A percentile compares a stretch with the other conserved stretches of the same genome.
Evolutionary conservation across 1,140 invertebrate species (phyloP).

Genomic region (Stegodyphus dumicola): DNA sequence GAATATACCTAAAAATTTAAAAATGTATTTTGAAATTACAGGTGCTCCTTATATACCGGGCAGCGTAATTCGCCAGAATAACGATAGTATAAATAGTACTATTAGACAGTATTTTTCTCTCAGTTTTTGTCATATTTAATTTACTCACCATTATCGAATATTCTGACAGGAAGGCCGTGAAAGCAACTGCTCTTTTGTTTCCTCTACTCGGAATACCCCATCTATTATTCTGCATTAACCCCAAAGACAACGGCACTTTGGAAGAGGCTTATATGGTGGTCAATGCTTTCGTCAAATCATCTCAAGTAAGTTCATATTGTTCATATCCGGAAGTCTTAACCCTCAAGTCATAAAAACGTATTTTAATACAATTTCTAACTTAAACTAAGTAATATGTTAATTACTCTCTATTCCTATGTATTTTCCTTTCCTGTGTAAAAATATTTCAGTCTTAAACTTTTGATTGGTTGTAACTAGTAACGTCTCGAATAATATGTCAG

Average conservation of each 20-base stretch:
- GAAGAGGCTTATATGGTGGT: slow-evolving; percentile 69
- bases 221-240: slow-evolving; percentile 71
- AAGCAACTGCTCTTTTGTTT: slow-evolving; percentile 72
- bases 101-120: no score
- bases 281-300: slow-evolving; percentile 71
- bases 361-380: neutral
- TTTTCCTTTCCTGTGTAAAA: neutral
- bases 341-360: no score
- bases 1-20: no score
- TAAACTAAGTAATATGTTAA: neutral
- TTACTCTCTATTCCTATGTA: neutral
- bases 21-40: no score
- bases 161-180: slow-evolving; percentile 68
- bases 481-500: no score
- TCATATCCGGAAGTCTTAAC: neutral
- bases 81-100: no score
- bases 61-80: no score
- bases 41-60: no score
- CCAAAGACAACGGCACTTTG: slow-evolving; percentile 65
- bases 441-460: no score
- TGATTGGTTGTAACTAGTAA: no score
- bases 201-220: slow-evolving; percentile 73
- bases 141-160: neutral
- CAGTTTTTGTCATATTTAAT: no score
- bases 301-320: slow-evolving; percentile 68